A percentile compares a stretch with the other conserved stretches of the same genome.
These are phyloP conservation scores for Eulacestoma nigropectus DNA, from an alignment of 2,113 vertebrate genomes.

Conservation along the genomic window DNA sequence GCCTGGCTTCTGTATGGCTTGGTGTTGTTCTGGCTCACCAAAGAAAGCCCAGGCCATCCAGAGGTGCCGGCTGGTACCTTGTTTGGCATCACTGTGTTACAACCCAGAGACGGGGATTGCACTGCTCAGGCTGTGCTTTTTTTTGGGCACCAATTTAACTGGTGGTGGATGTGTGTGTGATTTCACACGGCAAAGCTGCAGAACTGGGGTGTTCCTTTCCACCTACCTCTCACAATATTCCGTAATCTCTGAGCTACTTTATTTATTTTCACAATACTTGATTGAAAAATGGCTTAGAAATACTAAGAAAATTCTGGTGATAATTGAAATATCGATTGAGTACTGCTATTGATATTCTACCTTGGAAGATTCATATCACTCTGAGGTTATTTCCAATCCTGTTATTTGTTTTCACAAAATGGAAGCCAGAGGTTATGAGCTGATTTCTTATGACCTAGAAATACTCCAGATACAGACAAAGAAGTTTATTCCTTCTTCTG, in stretches of 20 bases:
- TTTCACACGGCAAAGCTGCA: neutral
- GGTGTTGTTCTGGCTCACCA: neutral
- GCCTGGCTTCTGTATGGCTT: neutral
- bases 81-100: neutral
- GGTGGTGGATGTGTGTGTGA: neutral
- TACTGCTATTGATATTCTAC: slow-evolving; percentile 49
- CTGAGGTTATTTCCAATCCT: slow-evolving; percentile 30
- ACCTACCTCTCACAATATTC: neutral
- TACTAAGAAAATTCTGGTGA: slow-evolving; percentile 45
- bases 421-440: slow-evolving; percentile 56
- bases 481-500: neutral
- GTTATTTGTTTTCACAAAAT: slow-evolving; percentile 63
- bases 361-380: slow-evolving; percentile 12
- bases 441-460: slow-evolving; percentile 41
- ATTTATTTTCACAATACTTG: slow-evolving; percentile 46
- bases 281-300: slow-evolving; percentile 60
- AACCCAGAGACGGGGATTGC: too few species aligned
- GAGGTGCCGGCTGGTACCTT: neutral
- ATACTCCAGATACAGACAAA: neutral
- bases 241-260: slow-evolving; percentile 19
- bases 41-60: neutral
- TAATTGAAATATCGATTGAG: slow-evolving; percentile 61
- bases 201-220: neutral
- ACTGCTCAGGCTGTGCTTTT: neutral
- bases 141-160: neutral